A percentile compares a stretch with the other conserved stretches of the same genome.
Conservation (phyloP, 2,113 vertebrate species). For the Brachyhypopomus occidentalis region DNA sequence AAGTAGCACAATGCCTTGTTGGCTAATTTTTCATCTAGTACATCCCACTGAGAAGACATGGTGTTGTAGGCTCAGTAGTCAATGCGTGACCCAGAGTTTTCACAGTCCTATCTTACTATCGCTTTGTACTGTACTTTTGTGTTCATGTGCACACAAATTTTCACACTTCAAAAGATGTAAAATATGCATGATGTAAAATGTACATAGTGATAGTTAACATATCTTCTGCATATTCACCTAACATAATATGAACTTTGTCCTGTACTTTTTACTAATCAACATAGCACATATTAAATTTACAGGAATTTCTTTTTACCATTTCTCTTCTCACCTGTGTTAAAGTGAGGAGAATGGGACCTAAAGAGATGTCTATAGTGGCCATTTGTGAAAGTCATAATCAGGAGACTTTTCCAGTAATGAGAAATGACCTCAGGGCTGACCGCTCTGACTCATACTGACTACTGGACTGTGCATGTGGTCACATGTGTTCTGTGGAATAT, state of each 20-base stretch:
- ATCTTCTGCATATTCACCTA: neutral
- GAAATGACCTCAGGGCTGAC: slow-evolving; percentile 21
- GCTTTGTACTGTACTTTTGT: slow-evolving; percentile 21
- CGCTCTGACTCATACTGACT: slow-evolving; percentile 9
- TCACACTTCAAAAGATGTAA: neutral
- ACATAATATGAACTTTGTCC: neutral
- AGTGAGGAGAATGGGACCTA: neutral
- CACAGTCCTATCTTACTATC: neutral
- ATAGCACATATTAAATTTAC: slow-evolving; percentile 1
- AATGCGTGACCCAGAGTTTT: slow-evolving; percentile 1
- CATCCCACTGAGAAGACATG: slow-evolving; percentile 17
- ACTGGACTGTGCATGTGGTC: slow-evolving; percentile 28
- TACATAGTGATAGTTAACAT: slow-evolving; percentile 26
- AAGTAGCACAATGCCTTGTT: slow-evolving; percentile 7
- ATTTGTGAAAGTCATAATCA: slow-evolving; percentile 19
- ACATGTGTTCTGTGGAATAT: slow-evolving; percentile 28
- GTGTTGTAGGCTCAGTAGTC: slow-evolving; percentile 34
- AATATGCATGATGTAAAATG: neutral
- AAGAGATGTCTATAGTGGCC: slow-evolving; percentile 19
- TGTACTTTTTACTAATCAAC: neutral
- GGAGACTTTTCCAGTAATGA: slow-evolving; percentile 32
- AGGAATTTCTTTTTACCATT: neutral
- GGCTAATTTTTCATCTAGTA: slow-evolving; percentile 36
- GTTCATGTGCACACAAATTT: slow-evolving; percentile 8
- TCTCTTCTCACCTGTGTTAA: slow-evolving; percentile 8